These are phyloP conservation scores for Panurus biarmicus DNA, from an alignment of 2,113 vertebrate species.

Conservation along the genomic window DNA sequence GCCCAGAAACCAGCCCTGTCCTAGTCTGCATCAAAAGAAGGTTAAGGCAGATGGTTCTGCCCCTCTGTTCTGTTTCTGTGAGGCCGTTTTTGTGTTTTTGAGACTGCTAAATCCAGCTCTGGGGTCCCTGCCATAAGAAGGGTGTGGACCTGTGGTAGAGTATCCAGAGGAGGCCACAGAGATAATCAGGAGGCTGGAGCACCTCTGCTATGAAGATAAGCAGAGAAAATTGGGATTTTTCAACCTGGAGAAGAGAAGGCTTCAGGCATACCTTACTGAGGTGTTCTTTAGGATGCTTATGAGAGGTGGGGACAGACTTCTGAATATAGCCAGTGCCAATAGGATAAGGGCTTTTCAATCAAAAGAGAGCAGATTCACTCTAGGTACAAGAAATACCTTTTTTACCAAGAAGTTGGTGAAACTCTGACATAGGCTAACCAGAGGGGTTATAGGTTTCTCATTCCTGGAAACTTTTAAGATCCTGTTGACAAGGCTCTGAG, in stretches of 20 bases:
- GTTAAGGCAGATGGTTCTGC: neutral
- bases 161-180: neutral
- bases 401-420: neutral
- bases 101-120: neutral
- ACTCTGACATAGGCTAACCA: neutral
- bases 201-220: fast-evolving
- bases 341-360: neutral
- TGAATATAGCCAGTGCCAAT: fast-evolving
- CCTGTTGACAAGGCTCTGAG: neutral
- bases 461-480: neutral
- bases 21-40: neutral
- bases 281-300: neutral
- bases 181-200: fast-evolving
- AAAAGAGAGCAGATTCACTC: neutral
- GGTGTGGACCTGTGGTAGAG: fast-evolving
- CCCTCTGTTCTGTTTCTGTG: fast-evolving
- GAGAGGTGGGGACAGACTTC: neutral
- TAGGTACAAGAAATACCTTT: neutral
- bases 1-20: neutral
- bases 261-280: fast-evolving
- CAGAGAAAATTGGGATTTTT: neutral
- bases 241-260: neutral
- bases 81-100: neutral
- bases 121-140: too few relatives aligned
- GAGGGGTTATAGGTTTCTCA: neutral